Base-by-base conservation (phyloP, 2,797 vertebrate genomes). In the Cynopterus sphinx region DNA sequence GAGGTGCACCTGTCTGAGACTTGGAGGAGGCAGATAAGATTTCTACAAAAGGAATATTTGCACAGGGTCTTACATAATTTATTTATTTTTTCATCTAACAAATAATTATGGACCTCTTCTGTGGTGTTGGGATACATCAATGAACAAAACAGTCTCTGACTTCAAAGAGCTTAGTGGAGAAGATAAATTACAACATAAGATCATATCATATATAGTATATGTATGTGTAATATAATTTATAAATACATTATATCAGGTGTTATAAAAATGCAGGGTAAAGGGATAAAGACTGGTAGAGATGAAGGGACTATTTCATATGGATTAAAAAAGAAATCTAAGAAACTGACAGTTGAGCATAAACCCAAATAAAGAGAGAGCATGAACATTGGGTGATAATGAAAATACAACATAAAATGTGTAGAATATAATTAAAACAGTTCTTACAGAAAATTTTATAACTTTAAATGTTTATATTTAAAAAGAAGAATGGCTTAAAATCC, bases 401-500 rank as follows among this genome's bases (percentile, higher is more conserved):
- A 93, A 75, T 24, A 92, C 7, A 93, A 73, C 24, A 84, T 53
- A 28, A 94, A 93, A 65, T 28, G 68, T 59, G 2, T 57, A 61
- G 2, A n/a, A 77, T 51, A 9, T 46, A 67, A n/a, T 15, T 90
- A 81, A 87, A 85, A 36, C 68, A 79, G n/a, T 8, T 5, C 31
- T 85, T 74, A 53, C 8, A 82, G 39, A 33, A 93, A 67, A 22
- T 53, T 81, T 74, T 84, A 63, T 49, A 88, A 75, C 17, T 85
- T 82, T 68, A 84, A 65, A 46, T 73, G 28, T 82, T 90, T 74
- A 68, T 68, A 57, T 73, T 88, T 61, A 53, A 75, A 75, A 84
- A 59, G 59, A 92, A 90, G 31, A 78, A 93, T 77, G 39, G 77
- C 51, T 78, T 78, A 57, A 97, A 94, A 91, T 86, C 31, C 81